Evolutionary conservation across 2,888 invertebrate genomes (phyloP).

Genomic region (Parasteatoda lunata): DNA sequence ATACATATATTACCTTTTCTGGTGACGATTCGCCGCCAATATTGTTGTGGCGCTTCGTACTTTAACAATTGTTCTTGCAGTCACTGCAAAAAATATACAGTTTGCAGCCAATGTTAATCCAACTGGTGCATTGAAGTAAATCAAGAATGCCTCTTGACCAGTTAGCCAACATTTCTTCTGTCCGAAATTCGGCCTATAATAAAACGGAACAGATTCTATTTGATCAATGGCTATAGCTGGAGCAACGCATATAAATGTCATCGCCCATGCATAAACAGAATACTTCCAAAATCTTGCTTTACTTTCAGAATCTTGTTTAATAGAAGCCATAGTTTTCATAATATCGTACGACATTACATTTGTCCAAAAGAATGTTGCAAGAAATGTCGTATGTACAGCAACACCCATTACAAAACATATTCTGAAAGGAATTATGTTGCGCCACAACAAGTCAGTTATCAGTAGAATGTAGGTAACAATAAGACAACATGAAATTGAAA

Average conservation of each 20-base stretch:
- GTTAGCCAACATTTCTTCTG: constrained; percentile 67
- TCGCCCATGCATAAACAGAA: constrained; percentile 62
- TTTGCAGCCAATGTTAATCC: constrained; percentile 65
- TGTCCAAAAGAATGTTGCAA: constrained; percentile 75
- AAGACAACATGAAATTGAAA: constrained; percentile 66
- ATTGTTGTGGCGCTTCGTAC: constrained; percentile 56
- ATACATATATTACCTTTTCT: constrained; percentile 52
- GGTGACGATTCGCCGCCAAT: constrained; percentile 59
- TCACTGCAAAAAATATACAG: constrained; percentile 64
- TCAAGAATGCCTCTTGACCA: constrained; percentile 65
- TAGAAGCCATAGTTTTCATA: constrained; percentile 71
- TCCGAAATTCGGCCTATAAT: constrained; percentile 64
- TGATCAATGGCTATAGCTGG: constrained; percentile 59
- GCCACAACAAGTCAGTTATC: constrained; percentile 44
- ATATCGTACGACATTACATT: constrained; percentile 74
- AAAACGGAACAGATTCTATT: constrained; percentile 27
- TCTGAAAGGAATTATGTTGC: constrained; percentile 13
- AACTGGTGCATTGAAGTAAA: constrained; percentile 69
- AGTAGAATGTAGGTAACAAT: constrained; percentile 67
- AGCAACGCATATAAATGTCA: constrained; percentile 43
- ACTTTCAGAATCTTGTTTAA: constrained; percentile 10
- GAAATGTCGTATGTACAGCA: constrained; percentile 73
- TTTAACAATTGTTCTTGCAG: constrained; percentile 59
- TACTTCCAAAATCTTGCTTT: constrained; percentile 54
- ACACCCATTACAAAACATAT: constrained; percentile 71